Base-by-base conservation (phyloP, 2,888 invertebrate genomes). In the Agonopterix subpropinquella region DNA sequence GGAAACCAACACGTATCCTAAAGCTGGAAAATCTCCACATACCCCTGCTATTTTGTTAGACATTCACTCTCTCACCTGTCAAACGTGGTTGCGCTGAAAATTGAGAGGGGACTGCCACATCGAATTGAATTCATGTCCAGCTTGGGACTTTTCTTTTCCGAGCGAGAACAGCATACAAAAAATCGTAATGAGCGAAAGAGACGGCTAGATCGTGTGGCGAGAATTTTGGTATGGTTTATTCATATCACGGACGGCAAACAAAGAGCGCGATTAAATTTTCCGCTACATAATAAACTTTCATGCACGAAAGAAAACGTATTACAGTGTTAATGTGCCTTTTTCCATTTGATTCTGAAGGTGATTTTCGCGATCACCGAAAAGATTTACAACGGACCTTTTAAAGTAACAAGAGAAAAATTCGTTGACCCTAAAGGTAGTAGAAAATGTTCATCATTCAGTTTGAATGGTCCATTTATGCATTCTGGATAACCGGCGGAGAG, bases 231-330 rank as follows among this genome's bases (percentile, higher is more conserved):
- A 77, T 80, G 76, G 75, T 78, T 77, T 79, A 82, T 82, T 81
- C 81, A 74, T 73, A 71, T 77, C 81, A 81, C 81, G 81, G 67
- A 68, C 62, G 65, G 67, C 70, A 76, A 74, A 80, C 79, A 77
- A 73, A 77, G 75, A 73, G 73, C 67, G 64, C 80, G 80, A 81
- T 80, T 80, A 80, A 80, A 81, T 82, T 82, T 80, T 80, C 80
- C 80, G 77, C 80, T 79, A 80, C 80, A 79, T 80, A 79, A 80
- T 75, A 73, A 71, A 75, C 64, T 63, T 68, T 66, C 72, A 72
- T 67, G 72, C 71, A 71, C 67, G 65, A 66, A 70, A 67, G 67
- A 66, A 70, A 71, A 70, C 68, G 62, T 66, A 61, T 58, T 57
- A 55, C 53, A 42, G 48, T 57, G 53, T 54, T 52, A 59, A 61